Evolutionary conservation across 2,888 invertebrate genomes (phyloP), one percentile per base, ranked within the genome.

Genomic region (Rhorus exstirpatorius): DNA sequence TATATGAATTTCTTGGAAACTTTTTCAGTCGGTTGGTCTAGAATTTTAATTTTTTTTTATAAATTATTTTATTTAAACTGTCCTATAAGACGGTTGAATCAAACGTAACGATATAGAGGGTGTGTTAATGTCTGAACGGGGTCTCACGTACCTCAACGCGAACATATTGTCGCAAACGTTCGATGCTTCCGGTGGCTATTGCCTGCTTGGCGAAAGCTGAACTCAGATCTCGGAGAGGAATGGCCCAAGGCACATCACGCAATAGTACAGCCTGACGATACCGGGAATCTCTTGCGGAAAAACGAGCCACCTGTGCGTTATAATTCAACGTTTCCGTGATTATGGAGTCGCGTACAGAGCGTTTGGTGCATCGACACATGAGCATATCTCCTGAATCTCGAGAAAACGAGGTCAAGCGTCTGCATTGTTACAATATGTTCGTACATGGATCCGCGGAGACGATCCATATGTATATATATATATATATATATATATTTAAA

Each of bases 161-260:
- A 77, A 93, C 89, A 63, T 91, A 91, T 71, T 93, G 93, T 19
- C 93, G 91, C 44, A 91, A 90, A 65, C 94, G 89, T 51, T 93
- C 93, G 26, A 94, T 89, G 75, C 89, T 92, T 67, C 93, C 93
- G 19, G 91, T 89, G 0, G 88, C 85, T 3, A 94, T 92, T 19
- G 93, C 93, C 86, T 94, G 94, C 67, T 92, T 91, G 19, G 90
- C 87, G 26, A 94, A 87, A 4, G 94, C 93, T 1, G 93, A 92
- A 75, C 92, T 92, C 7, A 94, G 86, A 86, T 94, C 94, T 78
- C 93, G 91, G 3, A 93, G 88, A 0, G 93, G 93, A 72, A 94
- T 93, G 1, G 93, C 93, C 94, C 93, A 93, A 3, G 94, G 94
- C 3, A 94, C 93, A 76, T 94, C 93, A 38, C 93, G 92, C 76